Evolutionary conservation across 2,113 vertebrate species (phyloP).

Genomic region (Dipodomys spectabilis): DNA sequence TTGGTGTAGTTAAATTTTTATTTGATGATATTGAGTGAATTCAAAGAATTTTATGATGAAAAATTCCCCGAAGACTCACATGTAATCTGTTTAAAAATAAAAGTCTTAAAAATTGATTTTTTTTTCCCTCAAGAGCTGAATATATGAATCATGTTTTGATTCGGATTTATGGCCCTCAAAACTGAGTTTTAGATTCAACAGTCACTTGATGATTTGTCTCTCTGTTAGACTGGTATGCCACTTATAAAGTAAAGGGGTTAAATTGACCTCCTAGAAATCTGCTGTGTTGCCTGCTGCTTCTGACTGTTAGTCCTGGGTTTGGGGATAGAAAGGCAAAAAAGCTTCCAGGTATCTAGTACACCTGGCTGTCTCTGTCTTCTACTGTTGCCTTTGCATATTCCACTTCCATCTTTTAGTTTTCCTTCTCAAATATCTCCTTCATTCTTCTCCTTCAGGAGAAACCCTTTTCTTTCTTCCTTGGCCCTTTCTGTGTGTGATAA

Average conservation of each 20-base stretch:
- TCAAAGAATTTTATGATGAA: constrained; percentile 60
- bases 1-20: constrained; percentile 64
- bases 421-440: background rate
- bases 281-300: background rate
- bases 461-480: background rate
- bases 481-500: background rate
- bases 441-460: background rate
- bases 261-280: background rate
- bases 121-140: constrained; percentile 56
- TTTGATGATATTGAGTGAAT: constrained; percentile 63
- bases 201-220: constrained; percentile 16
- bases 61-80: constrained; percentile 56
- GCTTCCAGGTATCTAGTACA: background rate
- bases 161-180: constrained; percentile 58
- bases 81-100: constrained; percentile 72
- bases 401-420: background rate
- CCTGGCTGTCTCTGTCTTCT: accelerated
- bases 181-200: background rate
- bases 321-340: too few species aligned
- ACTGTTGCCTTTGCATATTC: background rate
- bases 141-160: constrained; percentile 32
- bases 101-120: constrained; percentile 73
- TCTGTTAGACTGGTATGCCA: background rate
- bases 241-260: background rate
- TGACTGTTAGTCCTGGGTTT: accelerated